These are phyloP conservation scores for Drosophila mimetica DNA, from an alignment of 2,888 invertebrate genomes.

Conservation along the genomic window DNA sequence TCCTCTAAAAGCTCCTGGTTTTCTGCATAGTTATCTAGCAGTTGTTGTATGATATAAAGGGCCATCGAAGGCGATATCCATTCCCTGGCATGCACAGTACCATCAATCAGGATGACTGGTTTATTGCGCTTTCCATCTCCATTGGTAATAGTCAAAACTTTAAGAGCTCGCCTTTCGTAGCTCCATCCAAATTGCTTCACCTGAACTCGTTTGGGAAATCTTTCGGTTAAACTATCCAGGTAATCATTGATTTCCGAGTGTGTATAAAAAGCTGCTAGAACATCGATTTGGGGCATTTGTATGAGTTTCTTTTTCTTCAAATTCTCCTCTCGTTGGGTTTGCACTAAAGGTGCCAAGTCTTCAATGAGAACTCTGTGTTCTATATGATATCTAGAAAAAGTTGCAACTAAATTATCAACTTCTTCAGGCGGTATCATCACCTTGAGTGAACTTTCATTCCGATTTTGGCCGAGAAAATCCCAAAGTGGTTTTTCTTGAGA, in stretches of 20 bases:
- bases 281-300: constrained; percentile 48
- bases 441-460: constrained; percentile 22
- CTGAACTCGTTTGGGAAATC: constrained; percentile 85
- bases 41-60: constrained; percentile 86
- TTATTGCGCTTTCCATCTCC: constrained; percentile 83
- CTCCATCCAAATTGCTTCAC: constrained; percentile 86
- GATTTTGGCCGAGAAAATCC: constrained; percentile 47
- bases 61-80: constrained; percentile 88
- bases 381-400: constrained; percentile 43
- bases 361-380: constrained; percentile 51
- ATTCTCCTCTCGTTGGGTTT: constrained; percentile 59
- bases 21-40: constrained; percentile 85
- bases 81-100: constrained; percentile 87
- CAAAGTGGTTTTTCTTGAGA: constrained; percentile 21
- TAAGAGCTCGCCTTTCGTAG: constrained; percentile 86
- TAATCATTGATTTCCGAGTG: constrained; percentile 85
- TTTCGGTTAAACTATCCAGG: constrained; percentile 83
- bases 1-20: constrained; percentile 85
- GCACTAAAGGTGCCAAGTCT: constrained; percentile 60
- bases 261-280: constrained; percentile 62
- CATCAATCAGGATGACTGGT: constrained; percentile 86
- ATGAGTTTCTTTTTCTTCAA: constrained; percentile 32
- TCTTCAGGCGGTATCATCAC: constrained; percentile 64
- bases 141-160: constrained; percentile 87
- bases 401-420: constrained; percentile 12